Conservation (phyloP, 2,888 invertebrate species). For the Andrena dorsata region DNA sequence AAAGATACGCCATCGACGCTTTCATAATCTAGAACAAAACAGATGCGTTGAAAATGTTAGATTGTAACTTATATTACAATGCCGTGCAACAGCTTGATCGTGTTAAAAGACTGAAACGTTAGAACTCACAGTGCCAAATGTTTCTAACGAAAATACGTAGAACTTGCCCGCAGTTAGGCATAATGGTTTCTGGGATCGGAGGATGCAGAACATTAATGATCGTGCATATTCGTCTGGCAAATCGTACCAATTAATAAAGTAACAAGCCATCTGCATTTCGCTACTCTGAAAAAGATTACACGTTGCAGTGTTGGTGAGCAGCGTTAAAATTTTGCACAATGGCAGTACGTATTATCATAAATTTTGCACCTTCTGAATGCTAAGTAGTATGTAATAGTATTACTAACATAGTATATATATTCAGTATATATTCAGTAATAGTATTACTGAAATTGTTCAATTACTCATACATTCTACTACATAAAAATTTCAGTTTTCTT, state of each 20-base stretch:
- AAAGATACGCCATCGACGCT: constrained; percentile 66
- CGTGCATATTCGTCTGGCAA: constrained; percentile 49
- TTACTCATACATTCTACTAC: no score
- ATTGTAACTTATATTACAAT: not conserved
- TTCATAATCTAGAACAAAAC: constrained; percentile 63
- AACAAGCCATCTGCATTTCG: constrained; percentile 63
- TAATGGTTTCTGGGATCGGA: constrained; percentile 69
- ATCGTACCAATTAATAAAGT: constrained; percentile 68
- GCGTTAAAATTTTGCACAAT: no score
- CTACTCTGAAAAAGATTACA: constrained; percentile 60
- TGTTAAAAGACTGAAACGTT: not conserved
- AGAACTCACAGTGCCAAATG: constrained; percentile 70
- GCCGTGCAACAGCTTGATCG: not conserved
- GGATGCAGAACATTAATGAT: constrained; percentile 67
- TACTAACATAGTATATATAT: no score
- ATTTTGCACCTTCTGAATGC: no score
- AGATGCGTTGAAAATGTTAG: not conserved
- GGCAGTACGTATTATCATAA: no score
- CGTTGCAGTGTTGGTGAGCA: not conserved
- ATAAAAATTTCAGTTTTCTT: no score
- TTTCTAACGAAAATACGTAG: constrained; percentile 71
- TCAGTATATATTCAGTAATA: no score
- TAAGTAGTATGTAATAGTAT: no score
- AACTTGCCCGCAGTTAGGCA: constrained; percentile 75
- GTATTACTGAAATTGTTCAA: no score